phyloP scores from a whole-genome alignment of 2,888 invertebrate genomes.

The Leucoptera coffeella region DNA sequence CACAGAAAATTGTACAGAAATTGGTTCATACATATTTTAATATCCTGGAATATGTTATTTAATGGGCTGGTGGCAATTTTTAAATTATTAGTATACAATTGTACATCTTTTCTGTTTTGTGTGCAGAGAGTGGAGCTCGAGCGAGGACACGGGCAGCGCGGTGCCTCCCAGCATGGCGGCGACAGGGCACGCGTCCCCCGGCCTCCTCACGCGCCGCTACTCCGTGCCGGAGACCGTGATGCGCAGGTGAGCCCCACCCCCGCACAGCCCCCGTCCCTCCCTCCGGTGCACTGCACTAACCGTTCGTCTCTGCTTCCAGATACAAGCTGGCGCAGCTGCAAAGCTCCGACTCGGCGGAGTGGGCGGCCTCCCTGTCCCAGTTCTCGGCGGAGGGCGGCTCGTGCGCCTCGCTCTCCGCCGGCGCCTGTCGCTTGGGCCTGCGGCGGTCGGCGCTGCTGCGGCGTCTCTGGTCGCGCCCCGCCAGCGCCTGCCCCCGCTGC shows the following conservation, averaged over 20 bases:
- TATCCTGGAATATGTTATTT: no score
- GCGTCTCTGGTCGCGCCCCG: slow-evolving; percentile 25
- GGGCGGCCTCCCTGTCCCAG: slow-evolving; percentile 7
- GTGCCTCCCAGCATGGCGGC: slow-evolving; percentile 15
- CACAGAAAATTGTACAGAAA: no score
- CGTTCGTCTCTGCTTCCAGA: slow-evolving; percentile 18
- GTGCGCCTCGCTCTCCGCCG: slow-evolving; percentile 10
- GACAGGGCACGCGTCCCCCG: slow-evolving; percentile 32
- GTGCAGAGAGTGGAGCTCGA: no score
- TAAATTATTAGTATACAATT: no score
- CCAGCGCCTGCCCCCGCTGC: slow-evolving; percentile 9
- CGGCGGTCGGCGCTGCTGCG: slow-evolving; percentile 32
- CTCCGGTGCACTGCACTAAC: no score
- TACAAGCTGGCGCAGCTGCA: slow-evolving; percentile 54
- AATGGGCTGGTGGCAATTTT: no score
- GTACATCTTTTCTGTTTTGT: no score
- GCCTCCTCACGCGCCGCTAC: slow-evolving; percentile 53
- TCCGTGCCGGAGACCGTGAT: slow-evolving; percentile 63
- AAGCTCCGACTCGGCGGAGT: slow-evolving; percentile 35
- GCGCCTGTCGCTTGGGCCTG: slow-evolving; percentile 26
- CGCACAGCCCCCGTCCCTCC: no score
- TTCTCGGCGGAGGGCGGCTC: slow-evolving; percentile 5
- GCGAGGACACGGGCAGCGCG: slow-evolving; percentile 42
- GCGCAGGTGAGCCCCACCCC: slow-evolving; percentile 51
- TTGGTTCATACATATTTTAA: no score